Base-by-base conservation (phyloP, 1,140 invertebrate species). In the Zaprionus africanus region DNA sequence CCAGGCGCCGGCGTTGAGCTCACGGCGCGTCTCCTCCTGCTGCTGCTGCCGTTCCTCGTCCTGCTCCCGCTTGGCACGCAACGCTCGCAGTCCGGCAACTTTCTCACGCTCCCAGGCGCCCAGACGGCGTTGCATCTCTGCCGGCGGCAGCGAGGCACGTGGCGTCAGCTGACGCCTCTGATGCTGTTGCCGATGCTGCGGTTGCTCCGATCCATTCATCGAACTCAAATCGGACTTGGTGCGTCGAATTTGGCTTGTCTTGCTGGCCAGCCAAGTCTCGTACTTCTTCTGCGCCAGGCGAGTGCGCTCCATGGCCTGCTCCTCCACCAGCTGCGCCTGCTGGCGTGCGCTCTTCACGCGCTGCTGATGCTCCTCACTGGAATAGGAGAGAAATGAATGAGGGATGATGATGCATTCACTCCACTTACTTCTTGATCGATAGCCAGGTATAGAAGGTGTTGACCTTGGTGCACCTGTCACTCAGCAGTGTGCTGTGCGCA, bases 391-490 rank as follows among this genome's bases (percentile, higher is more conserved):
- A 1, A 53, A 9, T 28, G 51, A 54, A 5, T 11, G 11, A 5
- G 4, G 9, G 11, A 19, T 1, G 4, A n/a, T 22, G 1, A 22
- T 1, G 22, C 1, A 22, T 22, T 22, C 22, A 22, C 22, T 22
- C 2, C 22, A 59, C 69, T 49, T 61, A 76, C 74, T 73, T 76
- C 34, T 76, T 76, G 22, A 62, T 57, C 13, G 62, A 41, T 24
- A 76, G 11, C 74, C 74, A 76, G 26, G 38, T 34, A n/a, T 17
- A 15, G 36, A 65, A 72, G 9, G n/a, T 5, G 31, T 22, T 9
- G 26, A 24, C 17, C 24, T 1, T 59, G 1, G 5, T 28, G 15
- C 15, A 11, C 3, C 26, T 46, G 9, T 34, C 17, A 4, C 1
- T 17, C 4, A 2, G 41, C 17, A 75, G 15, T 1, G 66, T 75